Conservation (phyloP, 2,113 vertebrate species). For the Condylura cristata region DNA sequence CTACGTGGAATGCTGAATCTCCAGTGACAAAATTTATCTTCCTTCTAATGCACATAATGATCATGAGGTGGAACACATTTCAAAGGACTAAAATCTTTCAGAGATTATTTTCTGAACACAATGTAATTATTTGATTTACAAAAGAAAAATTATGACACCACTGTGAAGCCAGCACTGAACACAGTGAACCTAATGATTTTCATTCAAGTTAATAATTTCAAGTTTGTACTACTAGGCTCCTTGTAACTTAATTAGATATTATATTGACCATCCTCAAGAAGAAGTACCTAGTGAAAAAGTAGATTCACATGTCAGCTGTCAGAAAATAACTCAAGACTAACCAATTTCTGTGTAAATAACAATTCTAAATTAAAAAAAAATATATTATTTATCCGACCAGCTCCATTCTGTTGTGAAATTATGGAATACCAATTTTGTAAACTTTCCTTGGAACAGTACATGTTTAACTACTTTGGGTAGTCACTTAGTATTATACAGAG, state of each 20-base stretch:
- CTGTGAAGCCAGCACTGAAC: neutral
- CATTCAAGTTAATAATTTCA: neutral
- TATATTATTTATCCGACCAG: neutral
- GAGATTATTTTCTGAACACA: neutral
- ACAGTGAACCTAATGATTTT: neutral
- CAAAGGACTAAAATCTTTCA: neutral
- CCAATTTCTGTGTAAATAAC: constrained; percentile 54
- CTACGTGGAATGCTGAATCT: neutral
- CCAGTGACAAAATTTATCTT: neutral
- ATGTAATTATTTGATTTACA: neutral
- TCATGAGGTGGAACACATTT: neutral
- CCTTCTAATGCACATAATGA: neutral
- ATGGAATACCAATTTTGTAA: neutral
- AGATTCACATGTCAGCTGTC: constrained; percentile 1
- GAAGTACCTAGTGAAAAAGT: neutral
- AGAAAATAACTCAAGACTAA: constrained; percentile 18
- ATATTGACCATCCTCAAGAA: neutral
- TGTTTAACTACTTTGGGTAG: neutral
- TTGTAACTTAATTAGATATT: constrained; percentile 7
- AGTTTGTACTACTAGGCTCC: neutral
- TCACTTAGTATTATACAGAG: neutral
- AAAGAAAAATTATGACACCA: neutral
- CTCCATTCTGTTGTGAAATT: neutral
- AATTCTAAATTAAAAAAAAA: neutral
- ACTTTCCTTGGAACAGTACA: neutral